Percentiles rank a stretch among this genome's conserved stretches.
phyloP scores from a whole-genome alignment of 2,113 vertebrate genomes.

The Nothobranchius furzeri region DNA sequence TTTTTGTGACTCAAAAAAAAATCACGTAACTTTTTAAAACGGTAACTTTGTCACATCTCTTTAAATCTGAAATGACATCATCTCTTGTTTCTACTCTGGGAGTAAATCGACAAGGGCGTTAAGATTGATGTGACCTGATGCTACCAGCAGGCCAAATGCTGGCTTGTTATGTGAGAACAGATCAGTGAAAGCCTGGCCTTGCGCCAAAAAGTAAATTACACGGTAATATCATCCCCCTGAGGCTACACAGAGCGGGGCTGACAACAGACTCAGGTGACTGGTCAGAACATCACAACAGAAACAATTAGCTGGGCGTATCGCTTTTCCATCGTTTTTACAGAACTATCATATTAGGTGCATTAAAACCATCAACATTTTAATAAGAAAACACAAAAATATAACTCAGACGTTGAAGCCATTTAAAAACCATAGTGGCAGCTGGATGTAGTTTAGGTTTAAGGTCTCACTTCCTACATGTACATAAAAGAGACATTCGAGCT shows the following conservation, averaged over 20 bases:
- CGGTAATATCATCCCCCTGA: constrained; percentile 35
- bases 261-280: constrained; percentile 29
- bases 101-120: constrained; percentile 10
- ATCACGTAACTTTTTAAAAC: background rate
- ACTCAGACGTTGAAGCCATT: no score
- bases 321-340: no score
- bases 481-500: no score
- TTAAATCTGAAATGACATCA: background rate
- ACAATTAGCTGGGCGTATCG: background rate
- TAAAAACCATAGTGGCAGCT: no score
- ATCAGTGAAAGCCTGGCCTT: constrained; percentile 27
- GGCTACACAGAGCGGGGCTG: constrained; percentile 8
- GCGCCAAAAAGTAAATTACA: constrained; percentile 39
- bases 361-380: no score
- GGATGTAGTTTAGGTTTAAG: no score
- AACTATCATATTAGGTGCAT: no score
- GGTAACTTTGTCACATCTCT: background rate
- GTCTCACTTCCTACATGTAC: no score
- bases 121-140: constrained; percentile 22
- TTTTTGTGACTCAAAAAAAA: no score
- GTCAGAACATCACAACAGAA: constrained; percentile 25
- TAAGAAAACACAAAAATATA: no score
- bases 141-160: constrained; percentile 33
- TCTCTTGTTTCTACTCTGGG: constrained; percentile 24
- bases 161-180: constrained; percentile 21